Evolutionary conservation across 2,797 vertebrate species (phyloP), one percentile per base, ranked within the genome.

Genomic region (Zenarchopterus dispar): DNA sequence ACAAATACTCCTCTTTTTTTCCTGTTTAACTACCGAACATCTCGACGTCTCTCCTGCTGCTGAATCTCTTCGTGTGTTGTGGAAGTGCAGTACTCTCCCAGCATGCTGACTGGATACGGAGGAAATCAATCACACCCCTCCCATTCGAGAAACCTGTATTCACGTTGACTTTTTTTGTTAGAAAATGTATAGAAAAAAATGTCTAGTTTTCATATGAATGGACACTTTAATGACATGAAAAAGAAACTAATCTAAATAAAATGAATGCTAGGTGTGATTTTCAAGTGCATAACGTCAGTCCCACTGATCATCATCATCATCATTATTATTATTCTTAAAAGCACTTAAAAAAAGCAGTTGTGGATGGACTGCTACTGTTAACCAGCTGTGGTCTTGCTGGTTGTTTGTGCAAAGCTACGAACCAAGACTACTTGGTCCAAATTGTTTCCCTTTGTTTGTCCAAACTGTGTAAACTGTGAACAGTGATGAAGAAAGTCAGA

Each of bases 91-190:
- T 94, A 94, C 88, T 94, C 93, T 92, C 93, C 94, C 92, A 94
- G 94, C 93, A 94, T 94, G 94, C 92, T 94, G 92, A 94, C 92
- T 88, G 93, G 91, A 88, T 94, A 93, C 11, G 92, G 92, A 85
- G 91, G 90, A 85, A 85, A 86, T 92, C 93, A 94, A 93, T 92
- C 93, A 90, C 93, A 92, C 84, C 91, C 92, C 17, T 53, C 91
- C 86, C 91, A 93, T 88, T 93, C 93, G 70, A 93, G 93, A 85
- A 94, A 93, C 84, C 86, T 92, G 85, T 93, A 94, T 89, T 93
- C 91, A 83, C 93, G 91, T 91, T 94, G 88, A 94, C 83, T 78
- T 56, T 86, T 87, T 92, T 88, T 90, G 86, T 89, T 90, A 85
- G 82, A 82, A 92, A 88, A 85, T 89, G 88, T 92, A 92, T 91